Evolutionary conservation across 2,113 vertebrate species (phyloP), one percentile per base, ranked within the genome.

Genomic region (Perca schrenkii): DNA sequence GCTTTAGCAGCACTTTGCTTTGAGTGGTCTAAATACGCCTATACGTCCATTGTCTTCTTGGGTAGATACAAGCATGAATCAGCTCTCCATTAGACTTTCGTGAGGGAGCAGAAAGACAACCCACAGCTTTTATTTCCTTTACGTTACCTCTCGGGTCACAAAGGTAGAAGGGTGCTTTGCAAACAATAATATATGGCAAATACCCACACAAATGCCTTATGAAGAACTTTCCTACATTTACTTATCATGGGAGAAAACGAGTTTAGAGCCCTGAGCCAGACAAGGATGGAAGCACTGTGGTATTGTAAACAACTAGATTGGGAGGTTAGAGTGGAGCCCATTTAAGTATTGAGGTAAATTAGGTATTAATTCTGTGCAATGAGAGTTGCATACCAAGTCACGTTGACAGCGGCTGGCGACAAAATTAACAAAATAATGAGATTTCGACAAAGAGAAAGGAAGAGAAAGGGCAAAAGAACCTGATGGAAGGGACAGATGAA

Each of bases 401-500:
- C 66, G 22, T 72, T 85, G 85, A 85, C 56, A 4, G 65, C 7
- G 77, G 80, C 85, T 70, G 83, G 84, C 25, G 16, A 77, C n/a
- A 34, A 91, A 91, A 91, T 90, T 80, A 92, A 85, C 84, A 80
- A 86, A 91, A 89, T 90, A 93, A 91, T 91, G 86, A 92, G 85
- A 80, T 91, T 89, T 86, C 11, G 4, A 80, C 74, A 71, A 90
- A 85, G 56, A 66, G 64, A 77, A n/a, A 76, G 68, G 74, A 43
- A 72, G 64, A 87, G 78, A 89, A 65, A 77, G 72, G 61, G 70
- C 52, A 77, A 81, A 52, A 74, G 47, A 74, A 71, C 5, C 8
- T 11, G 47, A 46, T 70, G 73, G 50, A 82, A 65, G 53, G 71
- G 71, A 53, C 53, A 81, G 36, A 66, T 86, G 86, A 88, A 86